Evolutionary conservation across 1,140 invertebrate genomes (phyloP).

Genomic region (Bathynomus jamesi): DNA sequence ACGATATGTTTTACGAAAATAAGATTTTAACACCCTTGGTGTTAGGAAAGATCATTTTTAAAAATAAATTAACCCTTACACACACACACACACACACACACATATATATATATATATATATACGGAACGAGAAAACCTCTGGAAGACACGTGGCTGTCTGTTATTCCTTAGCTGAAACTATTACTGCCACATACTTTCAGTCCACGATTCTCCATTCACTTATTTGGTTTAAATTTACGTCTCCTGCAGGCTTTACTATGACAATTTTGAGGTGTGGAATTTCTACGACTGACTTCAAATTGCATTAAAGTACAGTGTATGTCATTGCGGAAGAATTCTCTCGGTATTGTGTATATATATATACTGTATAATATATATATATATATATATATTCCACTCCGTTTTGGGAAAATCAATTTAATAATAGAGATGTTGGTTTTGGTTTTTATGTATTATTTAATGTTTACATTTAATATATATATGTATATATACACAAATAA

Average conservation of each 20-base stretch:
- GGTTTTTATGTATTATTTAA: no score
- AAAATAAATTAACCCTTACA: neutral
- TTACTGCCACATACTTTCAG: neutral
- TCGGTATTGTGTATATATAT: neutral
- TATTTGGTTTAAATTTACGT: neutral
- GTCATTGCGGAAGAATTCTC: neutral
- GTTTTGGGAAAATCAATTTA: no score
- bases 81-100: neutral
- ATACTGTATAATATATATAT: neutral
- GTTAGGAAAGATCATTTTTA: no score
- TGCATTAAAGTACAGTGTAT: neutral
- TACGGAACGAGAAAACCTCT: neutral
- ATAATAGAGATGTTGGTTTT: no score
- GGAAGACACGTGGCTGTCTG: neutral
- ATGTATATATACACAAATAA: neutral
- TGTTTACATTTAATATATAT: no score
- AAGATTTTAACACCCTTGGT: no score
- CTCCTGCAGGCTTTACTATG: neutral
- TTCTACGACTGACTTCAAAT: neutral
- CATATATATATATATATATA: neutral
- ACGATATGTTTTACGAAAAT: no score
- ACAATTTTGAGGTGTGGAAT: neutral
- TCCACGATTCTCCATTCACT: neutral
- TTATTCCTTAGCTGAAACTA: neutral
- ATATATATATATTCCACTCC: constrained; percentile 3